Conservation (phyloP, 2,113 vertebrate genomes). For the Grammomys dolichurus region DNA sequence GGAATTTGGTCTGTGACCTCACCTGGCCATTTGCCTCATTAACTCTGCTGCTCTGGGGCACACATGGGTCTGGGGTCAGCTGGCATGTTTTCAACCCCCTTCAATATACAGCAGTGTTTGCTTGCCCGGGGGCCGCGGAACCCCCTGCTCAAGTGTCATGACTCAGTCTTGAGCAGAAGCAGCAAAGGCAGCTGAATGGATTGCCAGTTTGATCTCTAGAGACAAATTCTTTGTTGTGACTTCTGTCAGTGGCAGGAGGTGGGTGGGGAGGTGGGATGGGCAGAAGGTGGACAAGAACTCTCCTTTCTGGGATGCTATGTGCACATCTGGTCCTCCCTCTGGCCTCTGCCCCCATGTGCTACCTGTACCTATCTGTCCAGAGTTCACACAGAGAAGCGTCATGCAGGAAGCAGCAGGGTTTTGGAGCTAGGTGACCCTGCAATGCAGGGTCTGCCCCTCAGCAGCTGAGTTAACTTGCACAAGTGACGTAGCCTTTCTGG, state of each 20-base stretch:
- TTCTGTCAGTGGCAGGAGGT: constrained; percentile 8
- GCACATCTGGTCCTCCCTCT: too few relatives aligned
- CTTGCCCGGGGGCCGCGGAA: constrained; percentile 46
- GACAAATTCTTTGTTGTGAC: constrained; percentile 77
- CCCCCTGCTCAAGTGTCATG: constrained; percentile 61
- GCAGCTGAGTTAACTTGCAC: neutral
- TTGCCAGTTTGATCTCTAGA: constrained; percentile 67
- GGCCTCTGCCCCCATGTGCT: neutral
- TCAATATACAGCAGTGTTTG: constrained; percentile 21
- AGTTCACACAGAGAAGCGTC: neutral
- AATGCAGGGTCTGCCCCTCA: neutral
- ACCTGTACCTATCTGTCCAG: neutral
- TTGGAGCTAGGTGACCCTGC: neutral
- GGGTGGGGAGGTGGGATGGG: neutral
- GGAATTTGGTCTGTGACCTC: constrained; percentile 81
- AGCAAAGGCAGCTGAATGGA: constrained; percentile 59
- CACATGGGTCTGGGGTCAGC: constrained; percentile 66
- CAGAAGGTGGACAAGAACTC: neutral
- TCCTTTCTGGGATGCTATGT: too few relatives aligned
- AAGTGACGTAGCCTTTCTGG: neutral
- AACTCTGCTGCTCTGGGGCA: constrained; percentile 73
- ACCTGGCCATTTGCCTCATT: constrained; percentile 79
- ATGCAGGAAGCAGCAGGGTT: neutral
- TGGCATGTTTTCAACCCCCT: constrained; percentile 6
- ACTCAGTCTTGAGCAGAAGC: constrained; percentile 59